Evolutionary conservation across 2,113 vertebrate genomes (phyloP).

Genomic region (Tringa solitaria): DNA sequence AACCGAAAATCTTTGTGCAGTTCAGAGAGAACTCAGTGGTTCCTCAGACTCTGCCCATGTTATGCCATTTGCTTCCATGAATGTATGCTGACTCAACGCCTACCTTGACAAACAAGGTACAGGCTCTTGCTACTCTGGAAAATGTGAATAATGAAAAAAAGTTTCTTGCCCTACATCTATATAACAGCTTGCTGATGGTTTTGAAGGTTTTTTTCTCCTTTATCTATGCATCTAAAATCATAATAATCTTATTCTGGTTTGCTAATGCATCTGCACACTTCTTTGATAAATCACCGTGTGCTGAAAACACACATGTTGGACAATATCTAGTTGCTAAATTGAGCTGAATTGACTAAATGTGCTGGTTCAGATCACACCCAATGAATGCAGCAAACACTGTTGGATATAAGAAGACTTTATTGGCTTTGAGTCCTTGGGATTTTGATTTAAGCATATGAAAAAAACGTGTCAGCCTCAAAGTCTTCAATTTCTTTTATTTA

Average conservation of each 20-base stretch:
- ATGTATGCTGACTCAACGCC: neutral
- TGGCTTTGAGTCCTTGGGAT: neutral
- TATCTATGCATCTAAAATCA: neutral
- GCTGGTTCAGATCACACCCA: neutral
- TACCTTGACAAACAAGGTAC: neutral
- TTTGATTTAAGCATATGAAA: neutral
- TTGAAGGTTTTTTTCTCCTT: neutral
- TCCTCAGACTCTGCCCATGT: accelerated
- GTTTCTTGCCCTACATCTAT: neutral
- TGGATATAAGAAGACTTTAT: neutral
- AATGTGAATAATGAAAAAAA: neutral
- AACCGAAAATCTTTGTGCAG: neutral
- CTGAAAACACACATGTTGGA: neutral
- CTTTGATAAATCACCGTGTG: neutral
- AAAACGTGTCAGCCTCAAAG: neutral
- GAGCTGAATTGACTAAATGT: neutral
- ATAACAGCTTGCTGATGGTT: neutral
- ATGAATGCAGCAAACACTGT: accelerated
- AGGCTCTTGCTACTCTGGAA: neutral
- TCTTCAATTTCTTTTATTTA: neutral
- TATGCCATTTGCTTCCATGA: neutral
- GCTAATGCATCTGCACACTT: neutral
- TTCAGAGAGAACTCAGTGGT: neutral
- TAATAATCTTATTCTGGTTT: neutral
- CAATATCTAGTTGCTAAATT: neutral